Conservation (phyloP, 2,888 invertebrate species). For the Byasa hedistus region DNA sequence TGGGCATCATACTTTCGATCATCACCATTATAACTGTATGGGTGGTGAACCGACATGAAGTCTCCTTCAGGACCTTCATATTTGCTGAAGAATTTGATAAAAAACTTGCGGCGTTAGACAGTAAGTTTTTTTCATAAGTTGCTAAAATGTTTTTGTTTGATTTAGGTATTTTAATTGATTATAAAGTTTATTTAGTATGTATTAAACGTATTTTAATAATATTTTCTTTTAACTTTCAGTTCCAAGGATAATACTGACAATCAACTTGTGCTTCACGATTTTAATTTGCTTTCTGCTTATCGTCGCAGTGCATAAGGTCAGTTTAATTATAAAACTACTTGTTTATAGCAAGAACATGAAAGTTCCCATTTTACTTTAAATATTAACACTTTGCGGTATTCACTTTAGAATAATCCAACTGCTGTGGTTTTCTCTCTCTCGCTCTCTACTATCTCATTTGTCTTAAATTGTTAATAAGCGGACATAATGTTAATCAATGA, state of each 20-base stretch:
- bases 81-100: conserved; percentile 81
- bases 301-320: conserved; percentile 87
- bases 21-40: conserved; percentile 84
- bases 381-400: too few relatives aligned
- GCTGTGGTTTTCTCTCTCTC: too few relatives aligned
- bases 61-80: conserved; percentile 88
- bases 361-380: neutral
- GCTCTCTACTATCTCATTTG: neutral
- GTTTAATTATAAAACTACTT: conserved; percentile 20
- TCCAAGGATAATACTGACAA: conserved; percentile 86
- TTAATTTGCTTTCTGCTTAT: conserved; percentile 88
- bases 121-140: conserved; percentile 57
- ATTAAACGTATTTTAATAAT: neutral
- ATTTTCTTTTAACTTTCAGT: conserved; percentile 71
- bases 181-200: too few relatives aligned
- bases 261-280: conserved; percentile 91
- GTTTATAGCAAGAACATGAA: neutral
- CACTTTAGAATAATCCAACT: too few relatives aligned
- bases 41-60: conserved; percentile 75
- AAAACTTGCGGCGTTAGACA: conserved; percentile 82
- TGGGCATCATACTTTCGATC: conserved; percentile 88
- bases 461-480: neutral
- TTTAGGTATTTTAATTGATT: too few relatives aligned
- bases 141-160: neutral
- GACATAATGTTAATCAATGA: neutral